Conservation (phyloP, 2,113 vertebrate genomes). For the Nestor notabilis region DNA sequence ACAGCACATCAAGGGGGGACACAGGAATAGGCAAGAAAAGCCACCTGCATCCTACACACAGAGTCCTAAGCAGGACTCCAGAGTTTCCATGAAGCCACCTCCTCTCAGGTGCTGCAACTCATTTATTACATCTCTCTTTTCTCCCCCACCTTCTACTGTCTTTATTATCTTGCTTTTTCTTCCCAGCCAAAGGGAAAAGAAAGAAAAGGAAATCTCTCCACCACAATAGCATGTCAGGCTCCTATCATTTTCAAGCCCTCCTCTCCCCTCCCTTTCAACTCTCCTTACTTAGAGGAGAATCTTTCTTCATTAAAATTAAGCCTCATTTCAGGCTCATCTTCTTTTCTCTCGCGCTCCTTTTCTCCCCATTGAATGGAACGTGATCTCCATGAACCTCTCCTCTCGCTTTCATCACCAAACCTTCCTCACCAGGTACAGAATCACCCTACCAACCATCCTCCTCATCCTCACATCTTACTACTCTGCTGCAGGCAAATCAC, state of each 20-base stretch:
- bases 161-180: conserved; percentile 2
- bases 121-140: conserved; percentile 20
- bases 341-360: conserved; percentile 63
- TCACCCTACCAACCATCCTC: neutral
- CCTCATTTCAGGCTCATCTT: conserved; percentile 73
- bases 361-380: conserved; percentile 66
- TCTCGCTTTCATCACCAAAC: conserved; percentile 53
- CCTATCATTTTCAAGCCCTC: conserved; percentile 48
- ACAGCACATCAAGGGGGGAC: accelerated
- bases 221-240: conserved; percentile 49
- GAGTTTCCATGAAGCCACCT: neutral
- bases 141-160: neutral
- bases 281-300: conserved; percentile 70
- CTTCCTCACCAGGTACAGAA: neutral
- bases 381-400: conserved; percentile 59
- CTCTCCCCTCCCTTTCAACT: conserved; percentile 67
- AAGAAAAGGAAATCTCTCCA: conserved; percentile 45
- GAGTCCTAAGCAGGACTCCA: neutral
- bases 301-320: conserved; percentile 79
- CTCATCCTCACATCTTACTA: neutral
- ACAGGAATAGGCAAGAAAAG: neutral
- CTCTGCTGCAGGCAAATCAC: neutral
- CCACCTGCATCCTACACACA: accelerated
- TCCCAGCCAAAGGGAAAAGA: conserved; percentile 14
- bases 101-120: conserved; percentile 1